Evolutionary conservation across 2,113 vertebrate species (phyloP), one percentile per base, ranked within the genome.

Genomic region (Melanocharis versteri): DNA sequence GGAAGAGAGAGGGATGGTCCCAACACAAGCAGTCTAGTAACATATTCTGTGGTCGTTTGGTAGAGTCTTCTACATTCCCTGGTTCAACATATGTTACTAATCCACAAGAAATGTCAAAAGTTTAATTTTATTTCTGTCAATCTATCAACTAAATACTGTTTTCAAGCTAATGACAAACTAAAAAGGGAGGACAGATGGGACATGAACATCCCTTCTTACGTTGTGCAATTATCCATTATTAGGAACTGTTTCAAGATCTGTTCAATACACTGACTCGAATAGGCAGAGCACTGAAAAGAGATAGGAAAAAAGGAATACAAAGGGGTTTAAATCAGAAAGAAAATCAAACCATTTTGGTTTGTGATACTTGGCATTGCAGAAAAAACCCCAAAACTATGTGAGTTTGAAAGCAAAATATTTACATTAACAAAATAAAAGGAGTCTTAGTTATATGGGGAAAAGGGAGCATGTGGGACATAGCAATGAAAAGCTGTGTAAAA

Each of bases 181-280:
- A 54, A 91, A 77, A 45, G 2, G 1, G 1, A 1, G 2, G 4
- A 64, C 7, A 13, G 21, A 48, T 24, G 8, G 15, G 24, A 10
- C 18, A 35, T 42, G 7, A 42, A 23, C 39, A 77, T 11, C 5
- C 35, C 11, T 37, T 93, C 22, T 60, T 58, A 20, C 11, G 23
- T 26, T 57, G 37, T 30, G 33, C 17, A 61, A 5, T 80, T 80
- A 53, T 45, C 13, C 9, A 15, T 77, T 76, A 27, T 64, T 69
- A 83, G 26, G 27, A 57, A 57, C 26, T 50, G 1, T 61, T 85
- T 60, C 33, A 35, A 86, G 28, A 51, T 26, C 6, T 21, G 26
- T 83, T 86, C 17, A 69, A 16, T 11, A 37, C 4, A 26, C 23
- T 16, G 33, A 72, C 35, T 57, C 17, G 31, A 62, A 50, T 10